Evolutionary conservation across 64 coral and sea anemone genomes (phyloP).

Genomic region (Actinia equina): DNA sequence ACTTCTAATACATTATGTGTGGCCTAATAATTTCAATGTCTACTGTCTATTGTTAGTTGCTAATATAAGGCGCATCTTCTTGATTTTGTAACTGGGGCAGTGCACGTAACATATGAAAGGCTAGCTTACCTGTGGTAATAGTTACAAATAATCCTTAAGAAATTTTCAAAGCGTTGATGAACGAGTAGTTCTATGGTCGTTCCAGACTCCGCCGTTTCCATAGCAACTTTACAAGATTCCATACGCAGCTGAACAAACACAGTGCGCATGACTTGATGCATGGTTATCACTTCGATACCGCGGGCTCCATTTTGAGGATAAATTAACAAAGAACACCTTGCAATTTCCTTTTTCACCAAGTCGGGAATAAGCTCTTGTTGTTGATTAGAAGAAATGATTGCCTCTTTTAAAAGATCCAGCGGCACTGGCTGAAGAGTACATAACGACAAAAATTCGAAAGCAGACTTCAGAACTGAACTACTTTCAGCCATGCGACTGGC

Average conservation of each 20-base stretch:
- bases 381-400: conserved; percentile 14
- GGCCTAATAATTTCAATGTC: too few relatives aligned
- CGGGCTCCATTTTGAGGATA: conserved; percentile 68
- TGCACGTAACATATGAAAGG: too few relatives aligned
- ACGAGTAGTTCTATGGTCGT: not conserved
- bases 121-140: conserved; percentile 13
- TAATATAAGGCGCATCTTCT: too few relatives aligned
- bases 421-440: conserved; percentile 77
- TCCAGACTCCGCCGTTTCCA: not conserved
- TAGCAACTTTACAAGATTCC: not conserved
- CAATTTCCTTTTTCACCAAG: conserved; percentile 66
- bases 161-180: not conserved
- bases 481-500: conserved; percentile 80
- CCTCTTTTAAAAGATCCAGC: conserved; percentile 58
- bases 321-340: conserved; percentile 80
- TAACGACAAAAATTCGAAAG: conserved; percentile 80
- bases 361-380: conserved; percentile 24
- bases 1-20: too few relatives aligned
- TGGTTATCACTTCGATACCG: conserved; percentile 68
- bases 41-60: too few relatives aligned
- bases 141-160: not conserved
- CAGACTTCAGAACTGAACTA: conserved; percentile 46
- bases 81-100: too few relatives aligned
- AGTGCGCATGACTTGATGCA: conserved; percentile 81
- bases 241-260: conserved; percentile 67